phyloP scores from a whole-genome alignment of 2,888 invertebrate species.

The Galerucella calmariensis region DNA sequence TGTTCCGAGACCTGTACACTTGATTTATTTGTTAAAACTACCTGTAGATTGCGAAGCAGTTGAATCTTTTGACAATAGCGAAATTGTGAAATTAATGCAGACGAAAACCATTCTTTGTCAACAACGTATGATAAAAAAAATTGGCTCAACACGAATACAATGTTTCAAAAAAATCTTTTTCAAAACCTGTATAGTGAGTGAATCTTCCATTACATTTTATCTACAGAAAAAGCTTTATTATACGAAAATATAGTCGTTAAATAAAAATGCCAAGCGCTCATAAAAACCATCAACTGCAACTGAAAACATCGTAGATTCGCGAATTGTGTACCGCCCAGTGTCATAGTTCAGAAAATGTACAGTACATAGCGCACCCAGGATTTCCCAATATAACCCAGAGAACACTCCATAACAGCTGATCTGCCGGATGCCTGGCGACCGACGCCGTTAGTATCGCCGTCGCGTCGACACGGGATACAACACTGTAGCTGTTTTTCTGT shows the following conservation, averaged over 20 bases:
- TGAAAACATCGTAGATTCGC: constrained; percentile 7
- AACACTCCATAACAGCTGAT: constrained; percentile 55
- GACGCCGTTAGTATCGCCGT: constrained; percentile 50
- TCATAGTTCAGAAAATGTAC: not conserved
- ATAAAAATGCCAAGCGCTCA: not conserved
- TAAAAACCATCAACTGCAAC: constrained; percentile 13
- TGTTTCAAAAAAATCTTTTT: not conserved
- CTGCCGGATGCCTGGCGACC: constrained; percentile 56
- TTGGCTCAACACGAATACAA: no score
- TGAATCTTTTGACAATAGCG: no score
- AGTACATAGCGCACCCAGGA: constrained; percentile 43
- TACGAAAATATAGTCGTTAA: not conserved
- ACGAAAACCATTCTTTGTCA: no score
- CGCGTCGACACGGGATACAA: constrained; percentile 51
- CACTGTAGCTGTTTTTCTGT: constrained; percentile 9
- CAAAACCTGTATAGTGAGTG: not conserved
- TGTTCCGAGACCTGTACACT: no score
- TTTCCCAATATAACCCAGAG: constrained; percentile 49
- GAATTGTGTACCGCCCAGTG: constrained; percentile 14
- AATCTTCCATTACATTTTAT: not conserved
- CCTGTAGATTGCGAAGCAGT: no score
- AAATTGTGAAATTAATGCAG: no score
- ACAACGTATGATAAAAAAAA: no score
- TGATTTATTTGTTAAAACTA: no score
- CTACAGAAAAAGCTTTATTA: not conserved